phyloP scores from a whole-genome alignment of 2,113 vertebrate genomes.

The Catagonus wagneri region DNA sequence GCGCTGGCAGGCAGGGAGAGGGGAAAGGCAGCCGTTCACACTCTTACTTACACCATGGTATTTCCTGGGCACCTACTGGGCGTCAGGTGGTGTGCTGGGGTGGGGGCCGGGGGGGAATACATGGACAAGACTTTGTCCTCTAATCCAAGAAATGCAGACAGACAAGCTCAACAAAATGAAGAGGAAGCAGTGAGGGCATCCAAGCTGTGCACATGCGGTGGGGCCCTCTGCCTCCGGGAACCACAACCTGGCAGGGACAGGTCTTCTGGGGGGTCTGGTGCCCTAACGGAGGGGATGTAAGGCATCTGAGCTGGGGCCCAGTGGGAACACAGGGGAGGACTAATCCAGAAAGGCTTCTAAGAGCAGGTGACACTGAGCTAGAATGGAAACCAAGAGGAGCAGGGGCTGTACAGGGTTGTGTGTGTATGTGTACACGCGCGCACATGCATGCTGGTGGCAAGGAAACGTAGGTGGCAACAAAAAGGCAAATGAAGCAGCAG shows the following conservation, averaged over 20 bases:
- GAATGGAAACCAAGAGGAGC: not conserved
- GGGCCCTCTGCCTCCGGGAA: not conserved
- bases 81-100: not conserved
- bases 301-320: not conserved
- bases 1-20: not conserved
- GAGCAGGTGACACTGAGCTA: not conserved
- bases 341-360: not conserved
- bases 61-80: not conserved
- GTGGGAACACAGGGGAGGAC: fast-evolving
- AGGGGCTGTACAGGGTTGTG: not conserved
- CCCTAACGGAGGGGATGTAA: not conserved
- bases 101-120: not conserved
- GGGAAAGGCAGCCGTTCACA: not conserved
- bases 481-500: not conserved
- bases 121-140: not conserved
- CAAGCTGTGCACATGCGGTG: fast-evolving
- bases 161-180: not conserved
- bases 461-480: not conserved
- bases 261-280: not conserved
- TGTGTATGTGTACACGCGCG: too few relatives aligned
- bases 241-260: not conserved
- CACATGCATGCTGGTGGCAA: too few relatives aligned
- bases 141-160: not conserved
- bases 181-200: not conserved
- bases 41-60: not conserved